phyloP scores from a whole-genome alignment of 30 jellyfish, hydroid and myxozoan genomes.

The Clytia hemisphaerica region DNA sequence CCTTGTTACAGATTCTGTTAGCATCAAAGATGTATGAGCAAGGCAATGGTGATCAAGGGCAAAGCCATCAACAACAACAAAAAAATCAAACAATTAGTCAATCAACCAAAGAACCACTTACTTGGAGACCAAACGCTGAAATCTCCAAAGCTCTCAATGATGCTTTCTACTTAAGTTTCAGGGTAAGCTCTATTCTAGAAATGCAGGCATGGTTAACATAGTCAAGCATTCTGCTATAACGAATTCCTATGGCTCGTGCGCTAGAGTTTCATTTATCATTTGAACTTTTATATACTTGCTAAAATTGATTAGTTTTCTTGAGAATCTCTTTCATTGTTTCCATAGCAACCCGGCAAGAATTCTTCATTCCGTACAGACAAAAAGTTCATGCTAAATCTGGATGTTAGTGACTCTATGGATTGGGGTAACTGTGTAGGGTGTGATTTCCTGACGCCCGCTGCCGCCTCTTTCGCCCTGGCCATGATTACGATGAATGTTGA shows the following conservation, averaged over 20 bases:
- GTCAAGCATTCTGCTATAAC: no score
- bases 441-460: slow-evolving; percentile 31
- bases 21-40: slow-evolving; percentile 42
- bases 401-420: slow-evolving; percentile 63
- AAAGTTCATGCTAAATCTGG: slow-evolving; percentile 44
- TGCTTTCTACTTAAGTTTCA: slow-evolving; percentile 49
- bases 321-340: no score
- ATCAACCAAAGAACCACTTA: no score
- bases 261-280: no score
- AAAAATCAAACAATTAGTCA: no score
- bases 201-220: no score
- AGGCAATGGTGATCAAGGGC: no score
- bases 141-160: slow-evolving; percentile 36
- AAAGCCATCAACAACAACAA: no score
- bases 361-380: slow-evolving; percentile 9
- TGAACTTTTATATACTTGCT: no score
- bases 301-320: no score
- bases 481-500: slow-evolving; percentile 52
- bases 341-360: neutral
- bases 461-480: slow-evolving; percentile 68
- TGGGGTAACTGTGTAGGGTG: slow-evolving; percentile 36
- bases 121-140: slow-evolving; percentile 30
- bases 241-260: no score
- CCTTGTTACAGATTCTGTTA: slow-evolving; percentile 12
- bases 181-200: no score